Base-by-base conservation (phyloP, 1,140 invertebrate genomes). In the Drosophila subobscura region DNA sequence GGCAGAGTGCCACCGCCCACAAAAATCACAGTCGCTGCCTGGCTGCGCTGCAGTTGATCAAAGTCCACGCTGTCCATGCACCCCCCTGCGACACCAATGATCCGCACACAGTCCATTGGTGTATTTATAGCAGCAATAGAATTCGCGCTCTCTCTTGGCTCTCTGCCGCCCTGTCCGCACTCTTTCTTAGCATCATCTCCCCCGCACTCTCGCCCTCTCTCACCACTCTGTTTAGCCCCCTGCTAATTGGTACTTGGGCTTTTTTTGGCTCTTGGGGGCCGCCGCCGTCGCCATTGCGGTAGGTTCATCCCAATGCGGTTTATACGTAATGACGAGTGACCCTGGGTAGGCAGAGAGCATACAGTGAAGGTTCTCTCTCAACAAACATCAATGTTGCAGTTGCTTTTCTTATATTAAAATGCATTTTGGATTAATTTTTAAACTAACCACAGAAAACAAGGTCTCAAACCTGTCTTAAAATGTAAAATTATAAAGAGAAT, bases 271-370 rank as follows among this genome's bases (percentile, higher is more conserved):
- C 63, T 8, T 50, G 42, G 53, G 22, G 27, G 51, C 42, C 37
- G 27, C 20, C 42, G 51, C 42, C 37, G 27, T 14, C 46, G 65
- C 58, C 56, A 75, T 80, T 86, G 81, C 74, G 81, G 81, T 86
- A 86, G 81, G 81, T 86, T 86, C 81, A 64, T 41, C 60, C 45
- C 75, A 79, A 79, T 45, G 45, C 72, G 44, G 72, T 80, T 80
- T 79, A 76, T 85, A 83, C 68, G 70, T 79, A 67, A 85, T 68
- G 53, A 54, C 37, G 27, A 59, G 29, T 45, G 49, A 25, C 61
- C 64, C 57, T 71, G 65, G 53, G 16, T 20, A 20, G 1, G 1
- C 16, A 20, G 16, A 20, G 16, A 20, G 16, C 16, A 20, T 55
- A 33, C 33, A 37, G 10, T 37, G 1, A 3, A 1, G 10, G 33